Base-by-base conservation (phyloP, 1,140 invertebrate species). In the Araneus ventricosus region DNA sequence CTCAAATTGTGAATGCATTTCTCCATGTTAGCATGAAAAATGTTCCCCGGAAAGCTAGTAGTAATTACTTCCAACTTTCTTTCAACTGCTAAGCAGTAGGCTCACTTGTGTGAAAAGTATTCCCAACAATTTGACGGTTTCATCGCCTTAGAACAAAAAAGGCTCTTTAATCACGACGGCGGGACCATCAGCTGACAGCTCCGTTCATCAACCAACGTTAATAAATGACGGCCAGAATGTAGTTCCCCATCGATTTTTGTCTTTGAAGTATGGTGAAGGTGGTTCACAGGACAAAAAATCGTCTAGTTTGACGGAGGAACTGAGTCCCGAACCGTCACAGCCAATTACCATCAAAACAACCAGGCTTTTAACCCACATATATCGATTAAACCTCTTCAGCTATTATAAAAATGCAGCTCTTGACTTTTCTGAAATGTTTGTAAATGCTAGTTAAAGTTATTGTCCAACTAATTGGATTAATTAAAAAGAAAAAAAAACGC, bases 81-180 rank as follows among this genome's bases (percentile, higher is more conserved):
- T 87, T 87, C 85, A 59, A 2, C 30, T 39, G 34, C n/a, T 87
- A 34, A 75, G 30, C 45, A 30, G 52, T 24, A n/a, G n/a, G 52
- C 34, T 39, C 7, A 37, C 57, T 87, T 61, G 37, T 4, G 85
- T 61, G 37, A 87, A 87, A 87, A 87, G 85, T 61, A 61, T 61
- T 59, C 85, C 85, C 85, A 87, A 87, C 85, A 87, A 87, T 87
- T 87, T 87, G 85, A 87, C 52, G 85, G 85, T 87, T 87, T 87
- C 85, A 87, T 61, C 85, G 85, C 22, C 30, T 20, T 24, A 87
- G 59, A 63, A 63, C 57, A 87, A 87, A 87, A 87, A 75, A 4
- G 17, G 27, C 27, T 27, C 27, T 61, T 87, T 87, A 87, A 87
- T 87, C 85, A 87, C 57, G 59, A 59, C 34, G 30, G 84, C 45